These are phyloP conservation scores for Beaufortia kweichowensis DNA, from an alignment of 2,113 vertebrate genomes.

Conservation along the genomic window DNA sequence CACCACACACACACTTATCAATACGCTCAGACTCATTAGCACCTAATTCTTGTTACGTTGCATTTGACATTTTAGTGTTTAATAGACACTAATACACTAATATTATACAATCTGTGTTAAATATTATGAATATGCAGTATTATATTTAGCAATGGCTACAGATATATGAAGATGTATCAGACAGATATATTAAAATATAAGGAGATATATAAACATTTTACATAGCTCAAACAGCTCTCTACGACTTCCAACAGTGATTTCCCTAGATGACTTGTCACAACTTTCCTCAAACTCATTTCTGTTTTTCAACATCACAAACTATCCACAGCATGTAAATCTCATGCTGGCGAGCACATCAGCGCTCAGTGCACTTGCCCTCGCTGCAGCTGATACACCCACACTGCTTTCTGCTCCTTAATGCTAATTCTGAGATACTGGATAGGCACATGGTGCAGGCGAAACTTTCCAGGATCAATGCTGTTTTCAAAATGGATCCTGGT, in stretches of 20 bases:
- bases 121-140: no score
- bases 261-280: background rate
- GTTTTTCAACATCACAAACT: slow-evolving; percentile 15
- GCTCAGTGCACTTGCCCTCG: slow-evolving; percentile 21
- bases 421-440: slow-evolving; percentile 33
- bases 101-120: background rate
- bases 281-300: slow-evolving; percentile 1
- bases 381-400: slow-evolving; percentile 39
- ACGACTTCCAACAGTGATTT: background rate
- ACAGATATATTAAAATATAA: no score
- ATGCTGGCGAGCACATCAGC: slow-evolving; percentile 32
- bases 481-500: slow-evolving; percentile 11
- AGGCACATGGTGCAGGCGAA: background rate
- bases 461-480: slow-evolving; percentile 12
- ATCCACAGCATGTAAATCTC: slow-evolving; percentile 18
- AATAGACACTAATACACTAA: slow-evolving; percentile 16
- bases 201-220: no score
- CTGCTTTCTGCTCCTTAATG: slow-evolving; percentile 40
- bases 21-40: slow-evolving; percentile 25
- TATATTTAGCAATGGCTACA: no score
- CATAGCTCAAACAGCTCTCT: no score
- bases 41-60: slow-evolving; percentile 12
- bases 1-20: slow-evolving; percentile 24
- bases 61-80: slow-evolving; percentile 22
- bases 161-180: no score